Percentiles rank a stretch among this genome's conserved stretches.
Evolutionary conservation across 2,797 vertebrate species (phyloP).

Genomic region (Molossus molossus): DNA sequence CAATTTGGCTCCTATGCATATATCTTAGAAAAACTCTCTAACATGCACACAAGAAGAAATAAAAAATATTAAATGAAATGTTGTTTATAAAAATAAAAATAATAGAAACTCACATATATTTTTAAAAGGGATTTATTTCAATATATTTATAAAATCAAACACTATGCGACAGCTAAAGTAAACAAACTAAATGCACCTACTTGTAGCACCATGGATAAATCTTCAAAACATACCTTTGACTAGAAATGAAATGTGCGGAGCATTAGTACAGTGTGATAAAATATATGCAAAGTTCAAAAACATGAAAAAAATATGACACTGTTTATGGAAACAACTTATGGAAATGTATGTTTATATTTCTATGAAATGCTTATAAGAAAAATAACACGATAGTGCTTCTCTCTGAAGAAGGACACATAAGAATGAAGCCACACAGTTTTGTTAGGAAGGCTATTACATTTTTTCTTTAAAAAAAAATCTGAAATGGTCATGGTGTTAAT

Average conservation of each 20-base stretch:
- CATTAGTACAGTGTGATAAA: not conserved
- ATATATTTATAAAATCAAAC: constrained; percentile 6
- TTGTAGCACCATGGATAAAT: constrained; percentile 2
- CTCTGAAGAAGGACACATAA: not conserved
- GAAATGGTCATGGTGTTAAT: not conserved
- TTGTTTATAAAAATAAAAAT: constrained; percentile 56
- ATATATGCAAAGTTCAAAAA: not conserved
- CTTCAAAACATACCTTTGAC: not conserved
- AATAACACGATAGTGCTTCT: not conserved
- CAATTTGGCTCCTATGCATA: not conserved
- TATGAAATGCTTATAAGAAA: not conserved
- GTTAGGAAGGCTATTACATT: not conserved
- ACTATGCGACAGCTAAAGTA: not conserved
- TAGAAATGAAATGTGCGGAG: not conserved
- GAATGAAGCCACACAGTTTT: not conserved
- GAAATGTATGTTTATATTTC: constrained; percentile 2
- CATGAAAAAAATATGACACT: constrained; percentile 7
- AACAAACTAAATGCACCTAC: constrained; percentile 1
- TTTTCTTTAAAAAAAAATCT: constrained; percentile 10
- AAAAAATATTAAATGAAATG: not conserved
- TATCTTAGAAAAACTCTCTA: not conserved
- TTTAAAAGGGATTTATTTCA: constrained; percentile 15
- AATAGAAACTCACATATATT: constrained; percentile 26
- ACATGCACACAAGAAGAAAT: not conserved
- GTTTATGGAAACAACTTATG: constrained; percentile 27